Evolutionary conservation across 2,888 invertebrate species (phyloP).

Genomic region (Pyrrhosoma nymphula): DNA sequence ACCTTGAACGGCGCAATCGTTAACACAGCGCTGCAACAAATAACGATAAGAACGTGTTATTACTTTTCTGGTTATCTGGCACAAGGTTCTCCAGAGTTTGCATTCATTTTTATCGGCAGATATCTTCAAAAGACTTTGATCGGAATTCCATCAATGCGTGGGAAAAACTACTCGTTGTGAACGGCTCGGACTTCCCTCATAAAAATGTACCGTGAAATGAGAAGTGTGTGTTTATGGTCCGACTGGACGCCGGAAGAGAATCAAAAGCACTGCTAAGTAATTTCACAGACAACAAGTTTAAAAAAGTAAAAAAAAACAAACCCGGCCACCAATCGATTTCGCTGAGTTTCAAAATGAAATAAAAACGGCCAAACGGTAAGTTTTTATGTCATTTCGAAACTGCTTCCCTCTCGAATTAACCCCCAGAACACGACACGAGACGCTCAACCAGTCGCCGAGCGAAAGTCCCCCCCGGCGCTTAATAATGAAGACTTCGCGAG

Average conservation of each 20-base stretch:
- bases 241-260: neutral
- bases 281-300: neutral
- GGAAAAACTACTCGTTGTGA: neutral
- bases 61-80: neutral
- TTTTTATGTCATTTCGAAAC: neutral
- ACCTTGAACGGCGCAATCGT: neutral
- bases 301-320: neutral
- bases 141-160: neutral
- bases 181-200: neutral
- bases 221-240: neutral
- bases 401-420: neutral
- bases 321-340: neutral
- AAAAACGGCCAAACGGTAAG: neutral
- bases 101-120: neutral
- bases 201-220: neutral
- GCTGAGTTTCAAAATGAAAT: neutral
- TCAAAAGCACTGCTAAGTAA: neutral
- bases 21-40: neutral
- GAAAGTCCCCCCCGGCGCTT: neutral
- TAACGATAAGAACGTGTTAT: neutral
- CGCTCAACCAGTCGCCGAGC: neutral
- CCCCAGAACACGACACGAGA: neutral
- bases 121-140: neutral
- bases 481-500: neutral
- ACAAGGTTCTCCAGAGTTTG: neutral